A percentile compares a stretch with the other conserved stretches of the same genome.
These are phyloP conservation scores for Solenopsis fugax DNA, from an alignment of 1,140 invertebrate species.

Conservation along the genomic window DNA sequence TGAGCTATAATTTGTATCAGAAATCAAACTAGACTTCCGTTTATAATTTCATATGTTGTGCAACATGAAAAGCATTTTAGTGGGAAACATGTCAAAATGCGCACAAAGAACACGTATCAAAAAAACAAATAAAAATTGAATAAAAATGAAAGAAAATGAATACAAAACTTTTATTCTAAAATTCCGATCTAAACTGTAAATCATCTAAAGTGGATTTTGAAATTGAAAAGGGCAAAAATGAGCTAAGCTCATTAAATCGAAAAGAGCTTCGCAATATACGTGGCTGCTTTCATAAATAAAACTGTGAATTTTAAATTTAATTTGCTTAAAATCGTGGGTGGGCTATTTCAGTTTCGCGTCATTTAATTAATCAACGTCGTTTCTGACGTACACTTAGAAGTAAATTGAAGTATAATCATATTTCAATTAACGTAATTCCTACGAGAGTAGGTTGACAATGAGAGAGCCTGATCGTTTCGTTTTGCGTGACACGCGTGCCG, in stretches of 20 bases:
- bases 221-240: not conserved
- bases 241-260: not conserved
- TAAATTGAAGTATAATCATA: constrained; percentile 14
- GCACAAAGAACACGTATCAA: not conserved
- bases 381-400: not conserved
- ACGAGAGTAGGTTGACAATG: not conserved
- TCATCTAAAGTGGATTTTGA: not conserved
- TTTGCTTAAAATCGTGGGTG: not conserved
- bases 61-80: not conserved
- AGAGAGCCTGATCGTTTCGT: not conserved
- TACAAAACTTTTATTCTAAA: not conserved
- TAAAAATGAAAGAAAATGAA: too few species aligned
- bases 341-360: not conserved
- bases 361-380: constrained; percentile 12
- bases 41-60: not conserved
- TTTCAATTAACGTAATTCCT: constrained; percentile 24
- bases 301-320: constrained; percentile 5
- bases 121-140: not conserved
- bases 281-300: not conserved
- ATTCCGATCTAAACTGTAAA: not conserved
- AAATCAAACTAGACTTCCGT: not conserved
- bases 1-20: not conserved
- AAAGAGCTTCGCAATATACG: not conserved
- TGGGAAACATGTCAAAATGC: not conserved
- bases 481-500: not conserved